Percentiles rank a stretch among this genome's conserved stretches.
Evolutionary conservation across 2,797 vertebrate genomes (phyloP).

Genomic region (Falco columbarius): DNA sequence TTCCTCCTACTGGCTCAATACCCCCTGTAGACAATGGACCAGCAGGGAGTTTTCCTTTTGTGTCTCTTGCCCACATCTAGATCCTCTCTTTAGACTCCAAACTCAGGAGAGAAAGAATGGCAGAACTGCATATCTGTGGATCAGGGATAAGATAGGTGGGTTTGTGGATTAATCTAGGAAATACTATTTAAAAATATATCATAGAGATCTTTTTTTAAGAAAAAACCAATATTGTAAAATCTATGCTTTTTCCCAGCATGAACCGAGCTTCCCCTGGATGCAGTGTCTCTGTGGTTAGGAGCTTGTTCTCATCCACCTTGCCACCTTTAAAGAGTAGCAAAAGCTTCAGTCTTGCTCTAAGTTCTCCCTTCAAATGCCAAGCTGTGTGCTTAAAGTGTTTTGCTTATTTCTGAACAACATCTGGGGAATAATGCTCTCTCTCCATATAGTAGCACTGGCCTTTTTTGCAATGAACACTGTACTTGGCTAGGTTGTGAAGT

Average conservation of each 20-base stretch:
- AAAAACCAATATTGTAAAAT: background rate
- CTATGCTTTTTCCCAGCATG: accelerated
- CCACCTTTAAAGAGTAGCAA: background rate
- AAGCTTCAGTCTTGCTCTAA: background rate
- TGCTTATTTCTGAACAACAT: background rate
- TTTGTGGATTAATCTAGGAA: background rate
- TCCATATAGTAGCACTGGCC: background rate
- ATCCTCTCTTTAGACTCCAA: background rate
- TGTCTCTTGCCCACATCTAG: background rate
- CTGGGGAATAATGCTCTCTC: background rate
- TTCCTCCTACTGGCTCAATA: background rate
- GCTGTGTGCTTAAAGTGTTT: background rate
- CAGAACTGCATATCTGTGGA: background rate
- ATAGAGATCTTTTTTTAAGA: background rate
- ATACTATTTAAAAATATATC: background rate
- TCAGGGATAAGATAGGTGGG: accelerated
- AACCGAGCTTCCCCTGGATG: background rate
- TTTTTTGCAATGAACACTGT: background rate
- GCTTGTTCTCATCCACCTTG: background rate
- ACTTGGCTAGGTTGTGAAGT: background rate
- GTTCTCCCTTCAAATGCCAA: background rate
- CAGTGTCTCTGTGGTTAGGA: background rate
- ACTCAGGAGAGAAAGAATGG: background rate
- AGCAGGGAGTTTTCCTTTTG: background rate
- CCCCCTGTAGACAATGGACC: background rate